A percentile compares a stretch with the other conserved stretches of the same genome.
Conservation (phyloP, 2,113 vertebrate genomes). For the Caloenas nicobarica region DNA sequence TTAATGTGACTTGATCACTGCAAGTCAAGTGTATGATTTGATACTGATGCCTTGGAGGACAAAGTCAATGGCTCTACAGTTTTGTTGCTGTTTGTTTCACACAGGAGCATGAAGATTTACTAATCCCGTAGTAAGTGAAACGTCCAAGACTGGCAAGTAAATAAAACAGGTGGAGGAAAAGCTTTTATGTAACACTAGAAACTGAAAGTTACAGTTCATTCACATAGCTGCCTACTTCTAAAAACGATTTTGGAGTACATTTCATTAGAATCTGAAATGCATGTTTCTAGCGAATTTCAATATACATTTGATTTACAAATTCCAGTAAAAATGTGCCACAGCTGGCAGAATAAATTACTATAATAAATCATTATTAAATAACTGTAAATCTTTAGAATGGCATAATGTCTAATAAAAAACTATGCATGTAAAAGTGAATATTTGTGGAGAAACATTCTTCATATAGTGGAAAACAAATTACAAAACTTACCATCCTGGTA, state of each 20-base stretch:
- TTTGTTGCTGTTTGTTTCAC: not conserved
- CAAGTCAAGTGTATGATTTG: constrained; percentile 52
- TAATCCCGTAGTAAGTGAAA: not conserved
- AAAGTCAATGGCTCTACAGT: not conserved
- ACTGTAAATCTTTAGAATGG: constrained; percentile 78
- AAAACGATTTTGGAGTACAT: constrained; percentile 61
- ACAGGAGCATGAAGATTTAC: not conserved
- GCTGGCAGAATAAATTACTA: constrained; percentile 75
- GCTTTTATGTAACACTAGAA: not conserved
- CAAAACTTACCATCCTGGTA: constrained; percentile 64
- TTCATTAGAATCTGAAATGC: constrained; percentile 75
- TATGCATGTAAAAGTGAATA: constrained; percentile 65
- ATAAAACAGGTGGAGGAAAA: not conserved
- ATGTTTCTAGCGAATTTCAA: constrained; percentile 73
- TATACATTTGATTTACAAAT: constrained; percentile 78
- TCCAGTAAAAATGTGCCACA: constrained; percentile 74
- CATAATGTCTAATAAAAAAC: constrained; percentile 70
- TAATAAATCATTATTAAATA: constrained; percentile 82
- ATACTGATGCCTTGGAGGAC: constrained; percentile 8
- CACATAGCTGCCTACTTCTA: constrained; percentile 44
- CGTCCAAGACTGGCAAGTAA: not conserved
- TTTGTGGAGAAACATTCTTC: constrained; percentile 58
- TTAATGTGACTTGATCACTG: constrained; percentile 6
- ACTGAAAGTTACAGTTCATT: constrained; percentile 7
- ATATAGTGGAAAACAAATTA: constrained; percentile 70